phyloP scores from a whole-genome alignment of 2,888 invertebrate species.

The Gerris lacustris region DNA sequence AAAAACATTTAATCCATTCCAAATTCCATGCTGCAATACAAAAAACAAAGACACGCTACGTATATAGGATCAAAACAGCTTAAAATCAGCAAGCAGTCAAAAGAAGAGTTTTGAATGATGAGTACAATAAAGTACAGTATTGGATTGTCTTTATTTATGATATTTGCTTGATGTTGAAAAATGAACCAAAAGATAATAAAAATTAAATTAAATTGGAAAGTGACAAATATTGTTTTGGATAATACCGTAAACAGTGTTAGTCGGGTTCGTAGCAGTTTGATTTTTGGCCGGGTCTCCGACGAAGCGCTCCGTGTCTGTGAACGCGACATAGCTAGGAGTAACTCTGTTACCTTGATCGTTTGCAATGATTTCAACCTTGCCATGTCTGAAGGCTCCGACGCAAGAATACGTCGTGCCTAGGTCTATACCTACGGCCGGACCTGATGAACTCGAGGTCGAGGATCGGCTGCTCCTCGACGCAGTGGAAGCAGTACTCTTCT shows the following conservation, averaged over 20 bases:
- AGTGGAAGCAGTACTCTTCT: constrained; percentile 5
- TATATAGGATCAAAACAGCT: too few species aligned
- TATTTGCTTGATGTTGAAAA: too few species aligned
- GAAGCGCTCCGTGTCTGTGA: constrained; percentile 69
- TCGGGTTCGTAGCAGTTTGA: constrained; percentile 46
- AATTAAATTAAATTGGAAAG: too few species aligned
- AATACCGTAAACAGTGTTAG: constrained; percentile 29
- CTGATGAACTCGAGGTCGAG: constrained; percentile 10
- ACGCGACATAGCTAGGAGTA: constrained; percentile 77
- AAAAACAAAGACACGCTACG: too few species aligned
- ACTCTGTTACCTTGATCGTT: constrained; percentile 82
- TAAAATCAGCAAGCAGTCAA: too few species aligned
- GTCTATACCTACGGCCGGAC: constrained; percentile 59
- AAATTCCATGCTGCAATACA: too few species aligned
- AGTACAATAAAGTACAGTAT: too few species aligned
- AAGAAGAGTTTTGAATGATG: too few species aligned
- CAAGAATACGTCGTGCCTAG: constrained; percentile 81
- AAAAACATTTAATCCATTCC: too few species aligned
- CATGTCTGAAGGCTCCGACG: constrained; percentile 71
- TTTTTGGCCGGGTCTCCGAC: constrained; percentile 81
- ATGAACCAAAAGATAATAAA: too few species aligned
- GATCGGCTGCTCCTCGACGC: background rate
- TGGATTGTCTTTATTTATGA: too few species aligned
- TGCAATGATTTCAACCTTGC: constrained; percentile 71
- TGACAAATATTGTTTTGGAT: too few species aligned